Base-by-base conservation (phyloP, 1,140 invertebrate genomes). In the Tyrophagus putrescentiae region DNA sequence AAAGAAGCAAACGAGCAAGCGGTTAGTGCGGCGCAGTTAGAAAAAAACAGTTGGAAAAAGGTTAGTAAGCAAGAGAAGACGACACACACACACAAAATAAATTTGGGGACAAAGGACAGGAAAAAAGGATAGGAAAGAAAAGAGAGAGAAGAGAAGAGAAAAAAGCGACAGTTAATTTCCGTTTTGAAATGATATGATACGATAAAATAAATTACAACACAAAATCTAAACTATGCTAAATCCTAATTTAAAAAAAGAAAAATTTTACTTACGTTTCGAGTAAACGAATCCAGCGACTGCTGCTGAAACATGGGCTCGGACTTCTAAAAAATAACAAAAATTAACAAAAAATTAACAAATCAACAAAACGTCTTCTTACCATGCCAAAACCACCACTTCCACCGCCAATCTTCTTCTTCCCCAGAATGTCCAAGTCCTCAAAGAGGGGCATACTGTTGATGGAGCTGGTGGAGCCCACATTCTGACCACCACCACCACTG, bases 371-470 rank as follows among this genome's bases (percentile, higher is more conserved):
- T 42, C n/a, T n/a, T n/a, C n/a, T n/a, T n/a, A n/a, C n/a, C n/a
- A n/a, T n/a, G n/a, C 6, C 6, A 5, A 42, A 42, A 42, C 25
- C 25, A 21, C 4, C 18, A 3, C 18, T n/a, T 5, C 18, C 18
- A 42, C 25, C 25, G n/a, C 48, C 31, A 34, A 13, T 11, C 31
- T 54, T 54, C 21, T 54, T 53, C 7, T 53, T 54, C 16, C 18
- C 21, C 25, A 54, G 39, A 34, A 34, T 31, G 39, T 54, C 52
- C 21, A 54, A 31, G n/a, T 54, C 52, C 39, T 54, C 31, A 33
- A 54, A 54, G n/a, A 54, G 25, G 18, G 52, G 52, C 3, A 54
- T 54, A 31, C 21, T 6, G 31, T 48, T 48, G 7, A 48, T 7
- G 7, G 45, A 48, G 7, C 45, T 29, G 31, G 23, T 48, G 45